Evolutionary conservation across 2,797 vertebrate species (phyloP).

Genomic region (Enteromius paludinosus): DNA sequence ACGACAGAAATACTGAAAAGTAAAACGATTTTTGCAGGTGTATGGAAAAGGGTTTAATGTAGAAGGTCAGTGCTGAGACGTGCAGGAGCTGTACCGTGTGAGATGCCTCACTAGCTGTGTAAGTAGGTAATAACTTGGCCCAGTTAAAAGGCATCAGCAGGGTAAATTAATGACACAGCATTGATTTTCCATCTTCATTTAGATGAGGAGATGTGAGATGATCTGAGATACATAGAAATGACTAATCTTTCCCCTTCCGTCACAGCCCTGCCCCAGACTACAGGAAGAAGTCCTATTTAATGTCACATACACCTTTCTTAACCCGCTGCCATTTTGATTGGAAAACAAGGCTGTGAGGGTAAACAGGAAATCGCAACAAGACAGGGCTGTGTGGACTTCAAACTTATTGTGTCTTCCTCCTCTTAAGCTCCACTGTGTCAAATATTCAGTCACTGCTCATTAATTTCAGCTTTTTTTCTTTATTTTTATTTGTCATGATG

Average conservation of each 20-base stretch:
- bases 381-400: no score
- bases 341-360: no score
- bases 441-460: no score
- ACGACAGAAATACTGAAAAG: background rate
- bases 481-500: no score
- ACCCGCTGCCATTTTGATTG: no score
- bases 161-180: slow-evolving; percentile 75
- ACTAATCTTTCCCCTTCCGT: slow-evolving; percentile 42
- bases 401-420: no score
- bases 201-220: slow-evolving; percentile 79
- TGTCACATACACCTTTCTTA: background rate
- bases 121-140: slow-evolving; percentile 83
- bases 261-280: slow-evolving; percentile 8
- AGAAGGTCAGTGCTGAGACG: background rate
- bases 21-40: background rate
- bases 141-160: slow-evolving; percentile 80
- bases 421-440: no score
- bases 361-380: no score
- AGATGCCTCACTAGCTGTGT: slow-evolving; percentile 74
- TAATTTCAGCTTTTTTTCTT: no score
- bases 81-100: slow-evolving; percentile 29
- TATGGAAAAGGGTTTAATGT: background rate
- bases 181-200: slow-evolving; percentile 81
- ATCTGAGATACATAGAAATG: slow-evolving; percentile 45
- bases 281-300: slow-evolving; percentile 30